Conservation (phyloP, 2,797 vertebrate genomes). For the Myotis vivesi region DNA sequence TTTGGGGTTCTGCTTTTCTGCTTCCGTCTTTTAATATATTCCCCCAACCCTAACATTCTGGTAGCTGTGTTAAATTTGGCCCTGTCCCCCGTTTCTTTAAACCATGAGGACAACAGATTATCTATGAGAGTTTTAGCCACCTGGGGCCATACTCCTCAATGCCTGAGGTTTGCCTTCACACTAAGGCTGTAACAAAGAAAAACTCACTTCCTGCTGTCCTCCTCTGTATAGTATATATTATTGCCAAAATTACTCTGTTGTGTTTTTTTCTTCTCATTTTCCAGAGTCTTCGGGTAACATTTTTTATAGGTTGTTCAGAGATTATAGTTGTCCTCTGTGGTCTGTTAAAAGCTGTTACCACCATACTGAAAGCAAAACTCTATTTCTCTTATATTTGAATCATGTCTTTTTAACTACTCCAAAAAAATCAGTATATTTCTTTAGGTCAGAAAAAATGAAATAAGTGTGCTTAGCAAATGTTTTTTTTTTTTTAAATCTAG, state of each 20-base stretch:
- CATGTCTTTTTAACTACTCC: background rate
- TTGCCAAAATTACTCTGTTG: background rate
- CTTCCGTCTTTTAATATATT: background rate
- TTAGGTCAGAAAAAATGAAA: background rate
- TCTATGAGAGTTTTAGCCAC: background rate
- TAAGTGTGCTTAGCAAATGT: background rate
- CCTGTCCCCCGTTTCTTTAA: background rate
- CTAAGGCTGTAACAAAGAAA: background rate
- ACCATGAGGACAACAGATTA: background rate
- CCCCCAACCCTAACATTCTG: background rate
- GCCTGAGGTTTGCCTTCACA: background rate
- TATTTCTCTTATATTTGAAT: background rate
- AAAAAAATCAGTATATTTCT: background rate
- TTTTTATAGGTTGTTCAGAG: background rate
- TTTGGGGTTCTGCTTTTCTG: background rate
- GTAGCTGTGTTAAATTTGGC: background rate
- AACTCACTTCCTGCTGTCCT: background rate
- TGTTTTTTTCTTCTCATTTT: conserved; percentile 5
- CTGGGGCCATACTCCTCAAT: accelerated
- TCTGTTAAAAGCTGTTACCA: background rate
- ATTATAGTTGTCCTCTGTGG: background rate
- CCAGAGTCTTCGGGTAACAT: background rate
- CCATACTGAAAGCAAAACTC: background rate
- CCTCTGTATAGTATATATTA: background rate
- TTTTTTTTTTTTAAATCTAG: conserved; percentile 26